Base-by-base conservation (phyloP, 2,797 vertebrate species). In the Parauchenoglanis ngamensis region DNA sequence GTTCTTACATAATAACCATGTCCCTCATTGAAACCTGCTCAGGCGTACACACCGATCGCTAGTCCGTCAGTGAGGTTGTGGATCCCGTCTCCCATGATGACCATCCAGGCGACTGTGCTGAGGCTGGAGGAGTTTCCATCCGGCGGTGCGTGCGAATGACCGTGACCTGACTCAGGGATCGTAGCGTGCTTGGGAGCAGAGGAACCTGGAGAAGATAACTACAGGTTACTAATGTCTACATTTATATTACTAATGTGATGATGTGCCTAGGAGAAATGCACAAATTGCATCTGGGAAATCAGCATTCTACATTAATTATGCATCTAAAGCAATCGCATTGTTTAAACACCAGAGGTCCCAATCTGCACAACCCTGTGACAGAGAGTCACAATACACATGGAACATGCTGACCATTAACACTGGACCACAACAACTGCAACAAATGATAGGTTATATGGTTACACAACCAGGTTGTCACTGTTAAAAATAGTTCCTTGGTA, bases 31-130 rank as follows among this genome's bases (percentile, higher is more conserved):
- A 44, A 63, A 83, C 75, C 40, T 23, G 13, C 17, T 72, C 44
- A 56, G 57, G 59, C 19, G 35, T 49, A 31, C 92, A 85, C 86
- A 97, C 96, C 96, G 85, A 97, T 96, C 61, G 96, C 96, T 82
- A 97, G 88, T 56, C 96, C 96, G 0, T 97, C 96, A 0, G 93
- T 96, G 86, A 97, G 94, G 92, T 97, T 97, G 92, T 97, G 97
- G 56, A 97, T 92, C 31, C 95, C 95, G 0, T 97, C 96, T 44
- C 96, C 96, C 91, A 97, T 93, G 83, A 96, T 92, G 83, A 97
- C 96, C 96, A 97, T 97, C 96, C 96, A 97, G 0, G 93, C 95
- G 11, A 96, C 59, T 46, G 90, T 94, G 2, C 93, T 12, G 7
- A 93, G 89, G 1, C 89, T 35, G 2, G 88, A 81, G 5, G 89